Conservation (phyloP, 1,140 invertebrate genomes). For the Pogonomyrmex barbatus region DNA sequence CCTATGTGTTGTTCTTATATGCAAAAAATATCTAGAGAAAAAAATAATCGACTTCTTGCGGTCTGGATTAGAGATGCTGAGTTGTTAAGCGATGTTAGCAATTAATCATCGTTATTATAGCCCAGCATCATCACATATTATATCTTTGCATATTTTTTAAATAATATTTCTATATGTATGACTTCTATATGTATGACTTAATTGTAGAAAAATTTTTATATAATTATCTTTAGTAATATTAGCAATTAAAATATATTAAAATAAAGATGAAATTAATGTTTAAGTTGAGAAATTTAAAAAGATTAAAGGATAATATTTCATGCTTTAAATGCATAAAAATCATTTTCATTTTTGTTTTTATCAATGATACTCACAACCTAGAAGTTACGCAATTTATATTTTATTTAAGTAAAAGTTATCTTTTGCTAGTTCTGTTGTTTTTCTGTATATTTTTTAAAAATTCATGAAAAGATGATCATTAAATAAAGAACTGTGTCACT, state of each 20-base stretch:
- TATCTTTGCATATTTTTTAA: not conserved
- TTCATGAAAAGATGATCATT: not conserved
- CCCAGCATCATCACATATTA: not conserved
- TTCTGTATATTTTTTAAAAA: not conserved
- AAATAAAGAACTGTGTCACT: constrained; percentile 13
- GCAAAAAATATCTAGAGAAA: constrained; percentile 22
- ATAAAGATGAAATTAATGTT: not conserved
- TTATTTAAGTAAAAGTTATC: constrained; percentile 25
- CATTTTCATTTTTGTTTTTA: not conserved
- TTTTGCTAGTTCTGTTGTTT: not conserved
- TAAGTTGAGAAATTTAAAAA: not conserved
- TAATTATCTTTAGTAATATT: not conserved
- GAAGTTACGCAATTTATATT: not conserved
- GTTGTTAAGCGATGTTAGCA: not conserved
- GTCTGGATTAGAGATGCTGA: not conserved
- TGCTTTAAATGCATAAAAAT: not conserved
- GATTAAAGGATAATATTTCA: not conserved
- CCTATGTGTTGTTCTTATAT: not conserved
- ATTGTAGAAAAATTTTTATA: not conserved
- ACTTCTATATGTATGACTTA: not conserved
- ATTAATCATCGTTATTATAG: constrained; percentile 26
- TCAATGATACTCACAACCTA: not conserved
- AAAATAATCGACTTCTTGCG: not conserved
- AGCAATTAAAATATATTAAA: not conserved
- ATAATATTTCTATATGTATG: not conserved